These are phyloP conservation scores for Tenthredo notha DNA, from an alignment of 2,888 invertebrate genomes.

Conservation along the genomic window DNA sequence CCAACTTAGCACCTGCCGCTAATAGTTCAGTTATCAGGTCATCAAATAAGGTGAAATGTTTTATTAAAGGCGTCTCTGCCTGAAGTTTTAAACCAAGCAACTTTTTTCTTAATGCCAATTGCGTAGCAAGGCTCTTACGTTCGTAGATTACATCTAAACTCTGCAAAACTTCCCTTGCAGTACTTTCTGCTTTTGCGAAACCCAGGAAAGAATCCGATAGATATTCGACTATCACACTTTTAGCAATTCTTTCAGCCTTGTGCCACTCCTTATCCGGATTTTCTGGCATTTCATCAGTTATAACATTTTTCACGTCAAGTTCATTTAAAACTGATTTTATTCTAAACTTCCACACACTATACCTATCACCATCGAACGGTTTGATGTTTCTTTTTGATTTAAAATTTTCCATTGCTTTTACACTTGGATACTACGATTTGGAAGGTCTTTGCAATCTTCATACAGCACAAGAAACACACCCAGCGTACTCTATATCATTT, in stretches of 20 bases:
- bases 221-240: slow-evolving; percentile 56
- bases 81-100: slow-evolving; percentile 61
- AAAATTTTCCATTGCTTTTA: too few relatives aligned
- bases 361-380: too few relatives aligned
- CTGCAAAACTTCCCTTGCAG: slow-evolving; percentile 57
- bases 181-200: slow-evolving; percentile 50
- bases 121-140: slow-evolving; percentile 60
- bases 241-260: slow-evolving; percentile 69
- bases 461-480: too few relatives aligned
- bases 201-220: slow-evolving; percentile 56
- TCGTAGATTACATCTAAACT: slow-evolving; percentile 58
- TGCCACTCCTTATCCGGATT: neutral
- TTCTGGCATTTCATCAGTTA: neutral
- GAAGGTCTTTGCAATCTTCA: too few relatives aligned
- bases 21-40: slow-evolving; percentile 69
- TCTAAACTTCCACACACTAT: too few relatives aligned
- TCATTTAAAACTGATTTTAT: too few relatives aligned
- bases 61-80: slow-evolving; percentile 58
- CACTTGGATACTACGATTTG: too few relatives aligned
- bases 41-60: slow-evolving; percentile 71
- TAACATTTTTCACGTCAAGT: too few relatives aligned
- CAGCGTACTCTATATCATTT: too few relatives aligned
- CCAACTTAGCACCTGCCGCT: slow-evolving; percentile 70
- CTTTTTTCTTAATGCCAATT: slow-evolving; percentile 56
- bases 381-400: too few relatives aligned